Evolutionary conservation across 2,797 vertebrate genomes (phyloP).

Genomic region (Tenualosa ilisha): DNA sequence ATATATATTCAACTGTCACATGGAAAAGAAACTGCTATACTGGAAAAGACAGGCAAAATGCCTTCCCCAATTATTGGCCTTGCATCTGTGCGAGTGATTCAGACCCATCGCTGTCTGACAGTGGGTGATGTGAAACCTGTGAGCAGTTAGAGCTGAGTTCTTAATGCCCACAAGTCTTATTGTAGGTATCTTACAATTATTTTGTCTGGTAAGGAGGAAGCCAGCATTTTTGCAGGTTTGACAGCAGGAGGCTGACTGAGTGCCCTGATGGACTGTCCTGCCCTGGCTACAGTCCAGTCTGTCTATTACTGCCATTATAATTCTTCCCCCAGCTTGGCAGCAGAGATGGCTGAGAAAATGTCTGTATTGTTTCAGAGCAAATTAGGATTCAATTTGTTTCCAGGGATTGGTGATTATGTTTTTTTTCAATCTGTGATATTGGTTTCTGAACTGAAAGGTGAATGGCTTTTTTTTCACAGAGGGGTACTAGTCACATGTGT

Average conservation of each 20-base stretch:
- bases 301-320: background rate
- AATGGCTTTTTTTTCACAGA: too few relatives aligned
- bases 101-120: background rate
- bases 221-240: background rate
- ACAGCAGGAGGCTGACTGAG: background rate
- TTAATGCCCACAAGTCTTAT: background rate
- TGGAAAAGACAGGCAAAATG: background rate
- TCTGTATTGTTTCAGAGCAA: background rate
- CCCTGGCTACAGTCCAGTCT: too few relatives aligned
- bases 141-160: background rate
- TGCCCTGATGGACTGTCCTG: background rate
- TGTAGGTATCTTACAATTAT: background rate
- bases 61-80: too few relatives aligned
- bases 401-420: background rate
- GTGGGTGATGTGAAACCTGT: background rate
- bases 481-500: background rate
- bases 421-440: background rate
- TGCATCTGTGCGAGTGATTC: background rate
- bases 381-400: background rate
- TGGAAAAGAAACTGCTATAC: too few relatives aligned
- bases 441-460: background rate
- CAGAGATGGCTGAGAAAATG: background rate
- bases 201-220: background rate
- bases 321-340: too few relatives aligned
- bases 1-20: too few relatives aligned